These are phyloP conservation scores for Synergus gifuensis DNA, from an alignment of 2,888 invertebrate genomes.

Conservation along the genomic window DNA sequence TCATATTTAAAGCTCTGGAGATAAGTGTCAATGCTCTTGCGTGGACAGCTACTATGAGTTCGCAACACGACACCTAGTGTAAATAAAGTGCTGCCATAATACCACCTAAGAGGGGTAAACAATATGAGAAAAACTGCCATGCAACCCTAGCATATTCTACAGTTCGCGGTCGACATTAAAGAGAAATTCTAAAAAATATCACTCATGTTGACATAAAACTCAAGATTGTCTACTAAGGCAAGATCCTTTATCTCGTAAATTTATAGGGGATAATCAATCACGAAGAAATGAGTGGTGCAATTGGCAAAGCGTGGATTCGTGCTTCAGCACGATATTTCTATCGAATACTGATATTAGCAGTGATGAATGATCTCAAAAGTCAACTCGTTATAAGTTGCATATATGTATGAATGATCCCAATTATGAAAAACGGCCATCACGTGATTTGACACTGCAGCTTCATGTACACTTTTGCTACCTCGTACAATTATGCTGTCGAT, in stretches of 20 bases:
- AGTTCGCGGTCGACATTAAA: conserved; percentile 10
- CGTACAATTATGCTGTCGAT: conserved; percentile 27
- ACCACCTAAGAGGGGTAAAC: neutral
- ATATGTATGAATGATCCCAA: neutral
- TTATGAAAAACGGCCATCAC: neutral
- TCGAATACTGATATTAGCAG: conserved; percentile 14
- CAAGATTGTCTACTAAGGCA: too few species aligned
- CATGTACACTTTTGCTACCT: neutral
- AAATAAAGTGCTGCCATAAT: conserved; percentile 16
- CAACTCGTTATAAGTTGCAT: neutral
- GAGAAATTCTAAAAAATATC: neutral
- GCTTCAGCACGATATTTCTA: neutral
- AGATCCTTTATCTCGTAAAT: neutral
- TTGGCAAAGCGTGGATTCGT: neutral
- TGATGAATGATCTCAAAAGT: neutral
- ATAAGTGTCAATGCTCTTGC: conserved; percentile 12
- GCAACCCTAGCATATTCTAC: conserved; percentile 2
- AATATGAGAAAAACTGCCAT: neutral
- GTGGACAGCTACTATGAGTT: conserved; percentile 4
- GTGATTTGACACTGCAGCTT: conserved; percentile 25
- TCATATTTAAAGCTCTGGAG: conserved; percentile 36
- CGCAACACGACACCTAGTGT: conserved; percentile 37
- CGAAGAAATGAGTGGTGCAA: neutral
- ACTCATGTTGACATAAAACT: neutral
- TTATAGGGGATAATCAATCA: neutral